Percentiles rank a stretch among this genome's conserved stretches.
Conservation (phyloP, 2,888 invertebrate species). For the Papilio demoleus region DNA sequence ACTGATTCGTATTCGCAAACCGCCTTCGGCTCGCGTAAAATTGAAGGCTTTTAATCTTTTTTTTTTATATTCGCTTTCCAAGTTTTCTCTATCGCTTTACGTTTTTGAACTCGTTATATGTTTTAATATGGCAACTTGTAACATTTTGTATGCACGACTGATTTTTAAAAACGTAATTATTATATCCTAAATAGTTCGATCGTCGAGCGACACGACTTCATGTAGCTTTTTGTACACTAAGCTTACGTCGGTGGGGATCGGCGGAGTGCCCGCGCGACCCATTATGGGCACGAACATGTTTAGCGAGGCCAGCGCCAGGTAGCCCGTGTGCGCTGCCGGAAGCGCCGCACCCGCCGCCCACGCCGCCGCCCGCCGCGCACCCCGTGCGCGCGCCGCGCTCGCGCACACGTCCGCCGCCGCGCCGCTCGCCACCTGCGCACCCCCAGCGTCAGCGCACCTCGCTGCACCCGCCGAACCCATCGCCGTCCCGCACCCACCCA, state of each 20-base stretch:
- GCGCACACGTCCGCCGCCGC: slow-evolving; percentile 66
- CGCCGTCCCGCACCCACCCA: slow-evolving; percentile 84
- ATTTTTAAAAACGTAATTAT: no score
- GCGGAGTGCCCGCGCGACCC: slow-evolving; percentile 89
- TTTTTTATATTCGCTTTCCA: no score
- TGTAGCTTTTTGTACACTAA: no score
- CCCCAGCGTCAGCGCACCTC: slow-evolving; percentile 47
- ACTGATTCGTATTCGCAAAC: no score
- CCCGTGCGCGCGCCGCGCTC: slow-evolving; percentile 74
- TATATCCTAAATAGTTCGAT: no score
- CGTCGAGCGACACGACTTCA: no score
- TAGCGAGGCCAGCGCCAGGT: slow-evolving; percentile 87
- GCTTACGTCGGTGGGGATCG: slow-evolving; percentile 87
- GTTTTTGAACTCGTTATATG: no score
- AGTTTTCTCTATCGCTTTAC: no score
- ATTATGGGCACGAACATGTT: slow-evolving; percentile 91
- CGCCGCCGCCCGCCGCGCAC: slow-evolving; percentile 82
- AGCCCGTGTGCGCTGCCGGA: slow-evolving; percentile 87
- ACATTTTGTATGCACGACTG: no score
- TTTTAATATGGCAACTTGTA: no score
- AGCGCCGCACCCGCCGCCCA: slow-evolving; percentile 73
- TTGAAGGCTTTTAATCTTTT: no score
- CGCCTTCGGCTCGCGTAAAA: no score
- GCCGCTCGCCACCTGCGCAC: slow-evolving; percentile 77
- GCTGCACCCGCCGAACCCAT: slow-evolving; percentile 55